These are phyloP conservation scores for Dromaius novaehollandiae DNA, from an alignment of 2,113 vertebrate species.

Conservation along the genomic window DNA sequence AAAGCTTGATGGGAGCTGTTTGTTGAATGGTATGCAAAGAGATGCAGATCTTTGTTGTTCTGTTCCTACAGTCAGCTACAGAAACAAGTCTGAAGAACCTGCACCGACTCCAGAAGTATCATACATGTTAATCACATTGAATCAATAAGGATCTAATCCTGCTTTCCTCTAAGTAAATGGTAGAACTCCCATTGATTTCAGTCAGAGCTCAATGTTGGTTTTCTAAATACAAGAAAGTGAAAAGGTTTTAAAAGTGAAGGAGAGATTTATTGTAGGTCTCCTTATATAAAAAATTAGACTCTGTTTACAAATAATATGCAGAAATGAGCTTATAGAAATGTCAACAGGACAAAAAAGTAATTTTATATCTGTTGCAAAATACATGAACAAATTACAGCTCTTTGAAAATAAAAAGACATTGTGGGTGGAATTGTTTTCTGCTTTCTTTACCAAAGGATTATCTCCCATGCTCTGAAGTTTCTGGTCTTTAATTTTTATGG, in stretches of 20 bases:
- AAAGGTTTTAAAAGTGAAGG: not conserved
- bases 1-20: slow-evolving; percentile 30
- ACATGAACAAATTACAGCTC: not conserved
- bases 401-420: not conserved
- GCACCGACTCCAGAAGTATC: slow-evolving; percentile 23
- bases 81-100: slow-evolving; percentile 57
- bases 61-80: slow-evolving; percentile 12
- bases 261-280: not conserved
- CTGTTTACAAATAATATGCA: not conserved
- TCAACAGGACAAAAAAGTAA: not conserved
- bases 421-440: not conserved
- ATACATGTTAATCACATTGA: slow-evolving; percentile 66
- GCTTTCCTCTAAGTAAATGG: not conserved
- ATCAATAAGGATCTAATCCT: slow-evolving; percentile 26
- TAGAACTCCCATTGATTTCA: not conserved
- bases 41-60: slow-evolving; percentile 62
- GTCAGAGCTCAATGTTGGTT: not conserved
- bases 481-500: not conserved
- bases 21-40: slow-evolving; percentile 41
- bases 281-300: not conserved
- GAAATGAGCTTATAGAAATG: not conserved
- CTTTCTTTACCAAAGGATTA: not conserved
- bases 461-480: not conserved
- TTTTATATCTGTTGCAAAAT: slow-evolving; percentile 1
- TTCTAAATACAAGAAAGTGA: slow-evolving; percentile 18